Evolutionary conservation across 2,113 vertebrate species (phyloP), one percentile per base, ranked within the genome.

Genomic region (Oxyruncus cristatus): DNA sequence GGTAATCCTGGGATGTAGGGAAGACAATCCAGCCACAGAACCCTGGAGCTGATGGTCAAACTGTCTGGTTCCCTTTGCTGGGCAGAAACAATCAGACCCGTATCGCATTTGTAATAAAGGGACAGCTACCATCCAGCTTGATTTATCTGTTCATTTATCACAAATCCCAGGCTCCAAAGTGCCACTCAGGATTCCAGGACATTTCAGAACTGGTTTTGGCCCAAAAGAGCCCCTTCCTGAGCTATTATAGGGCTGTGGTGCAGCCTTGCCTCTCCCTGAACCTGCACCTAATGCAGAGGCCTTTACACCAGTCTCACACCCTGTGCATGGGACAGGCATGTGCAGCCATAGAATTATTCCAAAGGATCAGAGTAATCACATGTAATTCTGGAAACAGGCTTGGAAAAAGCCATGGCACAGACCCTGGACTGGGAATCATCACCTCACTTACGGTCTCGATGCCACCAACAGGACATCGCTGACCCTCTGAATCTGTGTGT

Each of bases 401-500:
- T 26, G 19, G 49, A 73, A 67, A 56, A 56, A 8, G 9, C 39
- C 35, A 42, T 2, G 1, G 9, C 20, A 39, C 16, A 47, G 19
- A 23, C 17, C 30, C 22, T 35, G n/a, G 67, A 21, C 62, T 68
- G 33, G 27, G 50, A 84, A 17, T 37, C 21, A 2, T 26, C 49
- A 24, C 44, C 32, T 59, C 44, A 27, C 20, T 41, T 22, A 44
- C 49, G 27, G 70, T 49, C 35, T 59, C 12, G 24, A 21, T 61
- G 32, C 17, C 76, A 66, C 56, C 52, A 81, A n/a, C 27, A 5
- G 3, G 71, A 15, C 11, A 6, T 39, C 27, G 65, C n/a, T 77
- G 56, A 1, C 8, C 41, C 35, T 0, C 0, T 82, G 41, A 62
- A 62, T 27, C 74, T 1, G 2, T 7, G 23, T 73, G 61, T 6